Percentiles rank a stretch among this genome's conserved stretches.
phyloP scores from a whole-genome alignment of 1,140 invertebrate species.

The Drosophila sucinea region DNA sequence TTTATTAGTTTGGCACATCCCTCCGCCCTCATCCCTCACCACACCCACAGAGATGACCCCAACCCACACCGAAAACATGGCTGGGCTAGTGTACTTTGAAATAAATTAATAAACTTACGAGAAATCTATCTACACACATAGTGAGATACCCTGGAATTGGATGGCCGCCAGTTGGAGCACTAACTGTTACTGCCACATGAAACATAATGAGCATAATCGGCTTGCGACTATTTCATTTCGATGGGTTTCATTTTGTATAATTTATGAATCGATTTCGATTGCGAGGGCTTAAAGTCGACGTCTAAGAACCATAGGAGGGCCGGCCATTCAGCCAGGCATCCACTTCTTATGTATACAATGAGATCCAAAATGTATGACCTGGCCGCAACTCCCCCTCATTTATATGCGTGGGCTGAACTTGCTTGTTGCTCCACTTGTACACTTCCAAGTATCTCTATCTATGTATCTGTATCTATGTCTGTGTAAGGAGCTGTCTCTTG shows the following conservation, averaged over 20 bases:
- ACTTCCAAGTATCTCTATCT: constrained; percentile 5
- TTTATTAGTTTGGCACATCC: constrained; percentile 58
- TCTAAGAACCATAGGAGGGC: neutral
- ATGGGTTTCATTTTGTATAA: constrained; percentile 59
- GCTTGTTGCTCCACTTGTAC: constrained; percentile 37
- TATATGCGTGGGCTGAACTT: constrained; percentile 31
- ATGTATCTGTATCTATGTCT: neutral
- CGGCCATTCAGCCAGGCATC: neutral
- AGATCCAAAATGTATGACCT: constrained; percentile 8
- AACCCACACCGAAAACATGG: constrained; percentile 15
- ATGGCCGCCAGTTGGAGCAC: neutral
- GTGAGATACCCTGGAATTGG: no score
- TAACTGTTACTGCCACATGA: neutral
- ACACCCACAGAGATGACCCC: constrained; percentile 23
- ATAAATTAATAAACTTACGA: constrained; percentile 3
- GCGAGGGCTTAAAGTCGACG: constrained; percentile 20
- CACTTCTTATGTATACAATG: constrained; percentile 50
- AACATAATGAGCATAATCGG: constrained; percentile 13
- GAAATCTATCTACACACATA: neutral
- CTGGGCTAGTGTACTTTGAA: neutral
- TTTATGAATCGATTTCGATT: constrained; percentile 74
- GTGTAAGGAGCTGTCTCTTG: constrained; percentile 11
- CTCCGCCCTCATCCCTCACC: constrained; percentile 1
- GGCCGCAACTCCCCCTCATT: constrained; percentile 17
- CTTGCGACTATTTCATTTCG: constrained; percentile 37